Percentiles rank a stretch among this genome's conserved stretches.
phyloP scores from a whole-genome alignment of 2,888 invertebrate species.

The Andrena marginata region DNA sequence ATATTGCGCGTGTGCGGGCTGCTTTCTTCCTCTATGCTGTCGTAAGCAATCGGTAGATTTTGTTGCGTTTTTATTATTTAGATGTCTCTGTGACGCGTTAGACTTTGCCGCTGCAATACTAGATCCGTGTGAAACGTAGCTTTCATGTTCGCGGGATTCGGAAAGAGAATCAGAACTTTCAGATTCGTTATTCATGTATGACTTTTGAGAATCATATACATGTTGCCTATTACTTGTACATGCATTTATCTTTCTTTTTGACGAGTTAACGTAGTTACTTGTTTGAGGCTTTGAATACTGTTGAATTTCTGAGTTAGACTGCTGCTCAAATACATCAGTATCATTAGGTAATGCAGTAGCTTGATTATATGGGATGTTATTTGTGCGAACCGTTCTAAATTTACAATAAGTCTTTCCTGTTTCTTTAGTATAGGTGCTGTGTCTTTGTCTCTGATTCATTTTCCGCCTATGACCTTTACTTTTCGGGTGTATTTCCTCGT shows the following conservation, averaged over 20 bases:
- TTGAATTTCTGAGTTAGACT: background rate
- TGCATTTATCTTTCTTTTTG: slow-evolving; percentile 5
- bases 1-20: background rate
- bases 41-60: background rate
- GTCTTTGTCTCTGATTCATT: background rate
- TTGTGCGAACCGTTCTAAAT: slow-evolving; percentile 64
- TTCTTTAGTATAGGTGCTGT: slow-evolving; percentile 1
- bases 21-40: slow-evolving; percentile 5
- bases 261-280: slow-evolving; percentile 2
- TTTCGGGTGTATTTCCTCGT: background rate
- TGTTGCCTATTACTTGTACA: background rate
- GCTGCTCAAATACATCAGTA: slow-evolving; percentile 2
- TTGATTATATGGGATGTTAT: slow-evolving; percentile 63
- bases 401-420: slow-evolving; percentile 5
- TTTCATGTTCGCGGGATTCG: background rate
- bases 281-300: background rate
- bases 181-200: background rate
- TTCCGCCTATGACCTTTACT: slow-evolving; percentile 13
- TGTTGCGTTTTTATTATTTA: background rate
- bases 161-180: slow-evolving; percentile 8
- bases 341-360: background rate
- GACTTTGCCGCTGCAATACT: background rate
- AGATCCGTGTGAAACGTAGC: background rate
- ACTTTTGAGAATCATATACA: background rate
- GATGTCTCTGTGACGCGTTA: background rate